A percentile compares a stretch with the other conserved stretches of the same genome.
Evolutionary conservation across 2,797 vertebrate species (phyloP).

Genomic region (Neopelma chrysocephalum): DNA sequence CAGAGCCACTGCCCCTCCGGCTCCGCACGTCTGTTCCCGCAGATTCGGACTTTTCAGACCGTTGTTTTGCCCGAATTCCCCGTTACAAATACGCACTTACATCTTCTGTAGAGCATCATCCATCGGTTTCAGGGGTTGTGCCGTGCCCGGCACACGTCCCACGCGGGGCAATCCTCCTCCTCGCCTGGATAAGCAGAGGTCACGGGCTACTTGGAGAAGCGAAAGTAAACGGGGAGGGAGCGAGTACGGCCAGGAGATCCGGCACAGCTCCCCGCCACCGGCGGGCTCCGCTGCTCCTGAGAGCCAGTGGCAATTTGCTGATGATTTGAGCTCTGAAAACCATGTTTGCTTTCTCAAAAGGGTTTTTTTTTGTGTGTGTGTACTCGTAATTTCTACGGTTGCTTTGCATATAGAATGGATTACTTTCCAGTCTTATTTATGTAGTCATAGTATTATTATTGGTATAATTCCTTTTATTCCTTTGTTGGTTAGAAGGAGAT

Average conservation of each 20-base stretch:
- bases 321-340: neutral
- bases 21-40: neutral
- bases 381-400: neutral
- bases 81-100: constrained; percentile 4
- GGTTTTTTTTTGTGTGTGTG: neutral
- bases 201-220: neutral
- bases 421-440: neutral
- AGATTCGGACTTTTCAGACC: neutral
- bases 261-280: neutral
- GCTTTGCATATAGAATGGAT: neutral
- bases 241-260: neutral
- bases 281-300: too few species aligned
- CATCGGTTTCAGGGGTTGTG: neutral
- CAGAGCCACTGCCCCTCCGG: neutral
- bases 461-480: neutral
- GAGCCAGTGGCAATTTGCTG: neutral
- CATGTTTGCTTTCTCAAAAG: neutral
- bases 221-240: constrained; percentile 15
- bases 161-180: neutral
- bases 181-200: neutral
- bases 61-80: neutral
- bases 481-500: neutral
- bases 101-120: constrained; percentile 53
- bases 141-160: neutral
- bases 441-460: neutral